Evolutionary conservation across 1,140 invertebrate genomes (phyloP), one percentile per base, ranked within the genome.

Genomic region (Arctopsyche grandis): DNA sequence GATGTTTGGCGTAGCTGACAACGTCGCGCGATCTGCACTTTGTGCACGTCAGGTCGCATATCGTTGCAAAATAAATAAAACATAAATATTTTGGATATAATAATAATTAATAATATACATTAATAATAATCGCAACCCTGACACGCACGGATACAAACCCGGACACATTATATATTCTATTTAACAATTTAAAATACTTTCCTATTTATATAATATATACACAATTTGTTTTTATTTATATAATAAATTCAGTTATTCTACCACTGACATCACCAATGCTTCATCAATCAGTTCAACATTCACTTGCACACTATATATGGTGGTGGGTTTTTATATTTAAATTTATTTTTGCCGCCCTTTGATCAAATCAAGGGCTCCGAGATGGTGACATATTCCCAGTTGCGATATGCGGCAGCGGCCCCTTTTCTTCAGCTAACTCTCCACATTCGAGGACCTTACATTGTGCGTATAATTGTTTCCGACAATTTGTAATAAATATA

Each of bases 1-100:
- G 85, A 83, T 82, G 84, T 86, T 83, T 83, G 86, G 87, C 87
- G 87, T 87, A 86, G 87, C 85, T 85, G 86, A 86, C 87, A 87
- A 87, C 85, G 83, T 84, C 84, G 86, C 86, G 85, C 85, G 86
- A 87, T 87, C 86, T 85, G 86, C 87, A 86, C 85, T 84, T 86
- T 86, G 88, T 87, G 87, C 85, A 85, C 86, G 87, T 86, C 88
- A 87, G 87, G 87, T 87, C 87, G 86, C 86, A 86, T 86, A 87
- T 85, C 86, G 87, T 87, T 88, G 86, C 74, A 73, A 79, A 87
- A 88, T 85, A 86, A 84, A 84, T 84, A 82, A 86, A 85, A 83
- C 14, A 75, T 86, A 84, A 86, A 87, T 87, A 87, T 48, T 86
- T 86, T 87, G 87, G 87, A 86, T n/a, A n/a, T n/a, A n/a, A n/a